A percentile compares a stretch with the other conserved stretches of the same genome.
Conservation (phyloP, 1,140 invertebrate species). For the Ceratina australensis region DNA sequence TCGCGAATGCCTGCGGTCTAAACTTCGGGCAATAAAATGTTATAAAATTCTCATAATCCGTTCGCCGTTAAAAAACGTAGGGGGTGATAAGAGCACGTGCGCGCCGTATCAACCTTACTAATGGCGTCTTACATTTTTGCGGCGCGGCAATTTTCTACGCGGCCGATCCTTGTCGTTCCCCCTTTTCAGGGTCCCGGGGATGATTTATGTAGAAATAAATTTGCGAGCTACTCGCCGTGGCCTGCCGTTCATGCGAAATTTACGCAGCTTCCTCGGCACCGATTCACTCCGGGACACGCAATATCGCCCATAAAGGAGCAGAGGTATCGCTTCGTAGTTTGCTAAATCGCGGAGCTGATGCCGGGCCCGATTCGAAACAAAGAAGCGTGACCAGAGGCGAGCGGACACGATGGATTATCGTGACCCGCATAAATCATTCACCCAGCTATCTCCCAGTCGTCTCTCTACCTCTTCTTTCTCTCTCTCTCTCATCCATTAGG, state of each 20-base stretch:
- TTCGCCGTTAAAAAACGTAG: too few relatives aligned
- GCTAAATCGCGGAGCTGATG: conserved; percentile 50
- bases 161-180: background rate
- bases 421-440: conserved; percentile 49
- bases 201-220: conserved; percentile 34
- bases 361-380: background rate
- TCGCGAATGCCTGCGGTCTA: too few relatives aligned
- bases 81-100: too few relatives aligned
- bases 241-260: conserved; percentile 8
- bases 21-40: too few relatives aligned
- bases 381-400: conserved; percentile 19
- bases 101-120: background rate
- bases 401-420: conserved; percentile 47
- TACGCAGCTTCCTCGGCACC: conserved; percentile 14
- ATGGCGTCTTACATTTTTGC: background rate
- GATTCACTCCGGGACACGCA: conserved; percentile 19
- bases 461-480: background rate
- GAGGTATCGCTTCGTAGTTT: conserved; percentile 35
- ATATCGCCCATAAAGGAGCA: conserved; percentile 43
- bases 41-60: too few relatives aligned
- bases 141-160: background rate
- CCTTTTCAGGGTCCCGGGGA: background rate
- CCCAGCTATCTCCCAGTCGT: conserved; percentile 29
- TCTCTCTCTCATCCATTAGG: background rate
- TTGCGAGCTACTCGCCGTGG: background rate